phyloP scores from a whole-genome alignment of 2,113 vertebrate genomes.

The Pterocles burchelli region DNA sequence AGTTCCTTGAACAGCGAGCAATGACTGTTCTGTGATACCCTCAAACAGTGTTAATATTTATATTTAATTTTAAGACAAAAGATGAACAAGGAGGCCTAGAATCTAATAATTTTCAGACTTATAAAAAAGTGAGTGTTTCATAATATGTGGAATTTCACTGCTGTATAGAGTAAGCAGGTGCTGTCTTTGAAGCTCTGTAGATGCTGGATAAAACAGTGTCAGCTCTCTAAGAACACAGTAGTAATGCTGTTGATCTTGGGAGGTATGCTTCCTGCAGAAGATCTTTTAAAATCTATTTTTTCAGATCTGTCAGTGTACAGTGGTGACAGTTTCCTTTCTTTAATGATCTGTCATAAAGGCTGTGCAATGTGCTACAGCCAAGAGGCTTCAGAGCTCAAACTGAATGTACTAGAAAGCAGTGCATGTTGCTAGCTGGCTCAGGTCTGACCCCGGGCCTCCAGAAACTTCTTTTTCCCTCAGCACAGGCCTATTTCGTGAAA shows the following conservation, averaged over 20 bases:
- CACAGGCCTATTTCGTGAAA: not conserved
- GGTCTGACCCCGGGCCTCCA: not conserved
- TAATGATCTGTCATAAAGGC: not conserved
- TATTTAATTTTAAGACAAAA: not conserved
- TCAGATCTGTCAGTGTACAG: not conserved
- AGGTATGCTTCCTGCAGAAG: not conserved
- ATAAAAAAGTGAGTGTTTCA: not conserved
- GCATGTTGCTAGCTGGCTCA: not conserved
- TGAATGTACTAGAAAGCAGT: not conserved
- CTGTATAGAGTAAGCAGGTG: not conserved
- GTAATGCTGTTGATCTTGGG: not conserved
- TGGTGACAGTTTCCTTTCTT: not conserved
- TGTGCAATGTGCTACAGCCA: not conserved
- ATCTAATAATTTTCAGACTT: not conserved
- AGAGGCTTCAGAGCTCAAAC: not conserved
- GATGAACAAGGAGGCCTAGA: not conserved
- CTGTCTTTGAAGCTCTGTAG: not conserved
- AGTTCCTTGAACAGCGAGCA: not conserved
- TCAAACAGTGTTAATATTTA: not conserved
- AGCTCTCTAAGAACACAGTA: not conserved
- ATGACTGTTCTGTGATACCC: not conserved
- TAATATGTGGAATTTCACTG: not conserved
- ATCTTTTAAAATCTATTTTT: not conserved
- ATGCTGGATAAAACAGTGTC: not conserved
- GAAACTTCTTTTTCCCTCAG: accelerated